Evolutionary conservation across 2,888 invertebrate species (phyloP).

Genomic region (Calephelis perditalis): DNA sequence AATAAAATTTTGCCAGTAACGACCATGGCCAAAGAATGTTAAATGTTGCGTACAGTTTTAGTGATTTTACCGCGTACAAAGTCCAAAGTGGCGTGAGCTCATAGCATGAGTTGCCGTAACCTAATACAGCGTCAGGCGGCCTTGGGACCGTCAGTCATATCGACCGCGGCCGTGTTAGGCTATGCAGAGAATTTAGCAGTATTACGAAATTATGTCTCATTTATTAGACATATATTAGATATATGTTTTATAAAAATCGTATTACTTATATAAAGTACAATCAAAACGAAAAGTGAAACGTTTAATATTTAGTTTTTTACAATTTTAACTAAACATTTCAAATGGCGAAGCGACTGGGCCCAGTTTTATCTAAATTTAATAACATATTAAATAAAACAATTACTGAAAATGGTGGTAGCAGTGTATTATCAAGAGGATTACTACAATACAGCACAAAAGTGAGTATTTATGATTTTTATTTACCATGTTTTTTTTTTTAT

Average conservation of each 20-base stretch:
- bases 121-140: background rate
- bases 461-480: background rate
- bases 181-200: background rate
- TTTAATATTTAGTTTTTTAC: background rate
- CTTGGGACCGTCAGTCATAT: background rate
- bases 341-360: slow-evolving; percentile 4
- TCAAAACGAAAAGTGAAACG: background rate
- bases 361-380: slow-evolving; percentile 7
- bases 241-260: background rate
- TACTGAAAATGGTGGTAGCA: background rate
- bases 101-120: slow-evolving; percentile 3
- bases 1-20: no score
- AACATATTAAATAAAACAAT: slow-evolving; percentile 3
- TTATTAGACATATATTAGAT: background rate
- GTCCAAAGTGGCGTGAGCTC: slow-evolving; percentile 3
- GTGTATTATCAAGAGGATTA: background rate
- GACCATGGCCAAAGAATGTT: no score
- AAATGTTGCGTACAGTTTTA: no score
- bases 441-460: slow-evolving; percentile 2
- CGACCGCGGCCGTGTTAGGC: slow-evolving; percentile 5
- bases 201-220: background rate
- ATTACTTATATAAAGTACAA: background rate
- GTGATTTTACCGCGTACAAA: background rate
- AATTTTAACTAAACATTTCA: background rate
- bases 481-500: no score